A percentile compares a stretch with the other conserved stretches of the same genome.
These are phyloP conservation scores for Itoplectis maculator DNA, from an alignment of 2,888 invertebrate genomes.

Conservation along the genomic window DNA sequence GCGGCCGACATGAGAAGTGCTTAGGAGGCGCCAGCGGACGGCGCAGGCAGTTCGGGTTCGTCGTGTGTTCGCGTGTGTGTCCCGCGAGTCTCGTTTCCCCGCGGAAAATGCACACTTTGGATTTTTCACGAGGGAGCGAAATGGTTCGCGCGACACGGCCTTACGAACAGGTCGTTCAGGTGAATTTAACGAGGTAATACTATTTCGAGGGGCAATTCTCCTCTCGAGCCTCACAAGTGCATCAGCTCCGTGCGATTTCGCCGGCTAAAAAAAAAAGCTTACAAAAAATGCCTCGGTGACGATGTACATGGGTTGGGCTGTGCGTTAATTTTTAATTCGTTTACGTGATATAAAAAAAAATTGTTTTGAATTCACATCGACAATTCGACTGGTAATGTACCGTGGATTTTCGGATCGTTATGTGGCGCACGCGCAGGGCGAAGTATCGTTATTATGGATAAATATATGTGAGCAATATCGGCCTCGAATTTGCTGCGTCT, in stretches of 20 bases:
- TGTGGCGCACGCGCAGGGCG: neutral
- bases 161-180: constrained; percentile 58
- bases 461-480: constrained; percentile 39
- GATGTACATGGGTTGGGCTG: too few relatives aligned
- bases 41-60: constrained; percentile 44
- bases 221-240: constrained; percentile 11
- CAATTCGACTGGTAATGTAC: constrained; percentile 16
- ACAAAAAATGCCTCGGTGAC: neutral
- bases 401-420: constrained; percentile 13
- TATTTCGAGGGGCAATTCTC: constrained; percentile 48
- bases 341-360: too few relatives aligned
- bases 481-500: constrained; percentile 33
- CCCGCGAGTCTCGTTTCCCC: constrained; percentile 59
- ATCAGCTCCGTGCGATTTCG: neutral
- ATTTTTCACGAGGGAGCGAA: constrained; percentile 50
- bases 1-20: constrained; percentile 44
- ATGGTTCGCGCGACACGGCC: constrained; percentile 3
- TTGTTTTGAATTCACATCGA: constrained; percentile 5
- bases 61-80: constrained; percentile 37
- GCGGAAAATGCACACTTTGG: constrained; percentile 58
- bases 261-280: neutral
- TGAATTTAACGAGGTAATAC: constrained; percentile 65
- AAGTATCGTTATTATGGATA: constrained; percentile 39
- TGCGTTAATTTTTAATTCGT: too few relatives aligned
- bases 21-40: constrained; percentile 44